Base-by-base conservation (phyloP, 2,888 invertebrate species). In the Drosophila subquinaria region DNA sequence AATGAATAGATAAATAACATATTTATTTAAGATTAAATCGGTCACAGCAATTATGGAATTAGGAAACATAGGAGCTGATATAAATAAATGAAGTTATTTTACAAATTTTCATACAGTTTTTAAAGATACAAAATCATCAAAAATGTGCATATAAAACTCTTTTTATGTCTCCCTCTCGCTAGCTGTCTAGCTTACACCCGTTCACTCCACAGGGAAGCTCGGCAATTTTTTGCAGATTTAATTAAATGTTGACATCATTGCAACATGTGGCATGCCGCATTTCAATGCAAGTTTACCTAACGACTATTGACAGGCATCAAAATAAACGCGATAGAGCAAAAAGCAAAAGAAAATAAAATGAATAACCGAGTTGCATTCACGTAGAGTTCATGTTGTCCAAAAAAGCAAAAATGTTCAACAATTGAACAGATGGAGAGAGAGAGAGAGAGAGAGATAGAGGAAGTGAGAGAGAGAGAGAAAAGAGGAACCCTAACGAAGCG, bases 251-350 rank as follows among this genome's bases (percentile, higher is more conserved):
- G 80, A 66, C 77, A 73, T 70, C 47, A 61, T 67, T 61, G 73
- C 55, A 74, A 72, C 80, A 83, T 85, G 77, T 79, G 82, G 85
- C 79, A 38, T 61, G 62, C 72, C 85, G 69, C 69, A 77, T 70
- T 79, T 72, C 74, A 79, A 71, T 85, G 69, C 70, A 69, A 61
- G 68, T 79, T 73, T 64, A 55, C 62, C 74, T 59, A 73, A 69
- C 69, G 72, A 76, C 45, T 53, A 80, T 76, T 79, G 70, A 74
- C 84, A 84, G 79, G 60, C 79, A 71, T 79, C 84, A 73, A 63
- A 78, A 66, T 81, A 73, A 76, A 80, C 73, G 61, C 36, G 48
- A 53, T 50, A 61, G 40, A 48, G 23, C 43, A 35, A 57, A 43
- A 56, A 15, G 35, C 36, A 15, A 38, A 48, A 36, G 35, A 45